Conservation (phyloP, 2,113 vertebrate species). For the Nesoenas mayeri region DNA sequence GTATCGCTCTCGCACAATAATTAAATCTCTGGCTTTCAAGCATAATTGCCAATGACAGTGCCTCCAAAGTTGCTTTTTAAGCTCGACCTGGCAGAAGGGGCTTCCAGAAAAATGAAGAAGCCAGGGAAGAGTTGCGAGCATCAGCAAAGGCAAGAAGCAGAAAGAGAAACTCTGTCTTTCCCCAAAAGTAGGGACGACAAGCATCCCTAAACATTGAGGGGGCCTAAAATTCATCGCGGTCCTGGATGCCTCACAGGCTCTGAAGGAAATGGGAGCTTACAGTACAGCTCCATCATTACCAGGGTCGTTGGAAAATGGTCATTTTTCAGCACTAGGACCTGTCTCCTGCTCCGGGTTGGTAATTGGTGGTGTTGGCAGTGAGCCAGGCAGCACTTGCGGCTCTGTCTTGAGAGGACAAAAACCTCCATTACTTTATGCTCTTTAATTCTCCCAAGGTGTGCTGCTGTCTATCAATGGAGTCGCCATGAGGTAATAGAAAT, state of each 20-base stretch:
- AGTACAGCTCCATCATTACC: neutral
- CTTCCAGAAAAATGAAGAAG: neutral
- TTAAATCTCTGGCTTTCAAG: slow-evolving; percentile 40
- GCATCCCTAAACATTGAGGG: neutral
- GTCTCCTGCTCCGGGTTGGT: slow-evolving; percentile 50
- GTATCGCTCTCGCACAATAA: slow-evolving; percentile 6
- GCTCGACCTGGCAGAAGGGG: neutral
- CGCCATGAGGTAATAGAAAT: slow-evolving; percentile 67
- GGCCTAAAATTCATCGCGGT: fast-evolving
- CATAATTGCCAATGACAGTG: neutral
- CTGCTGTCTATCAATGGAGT: slow-evolving; percentile 58
- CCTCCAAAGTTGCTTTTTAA: neutral
- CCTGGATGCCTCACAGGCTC: neutral
- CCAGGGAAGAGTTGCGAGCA: neutral
- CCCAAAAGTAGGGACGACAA: neutral
- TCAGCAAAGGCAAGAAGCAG: neutral
- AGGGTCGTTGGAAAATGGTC: neutral
- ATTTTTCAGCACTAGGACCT: slow-evolving; percentile 8
- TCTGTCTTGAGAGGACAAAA: slow-evolving; percentile 63
- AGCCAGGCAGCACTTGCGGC: neutral
- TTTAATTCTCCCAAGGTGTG: slow-evolving; percentile 63
- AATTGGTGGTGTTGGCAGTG: slow-evolving; percentile 48
- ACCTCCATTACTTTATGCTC: slow-evolving; percentile 52
- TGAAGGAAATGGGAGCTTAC: neutral
- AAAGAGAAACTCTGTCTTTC: neutral